These are phyloP conservation scores for Ips typographus DNA, from an alignment of 1,140 invertebrate species.

Conservation along the genomic window DNA sequence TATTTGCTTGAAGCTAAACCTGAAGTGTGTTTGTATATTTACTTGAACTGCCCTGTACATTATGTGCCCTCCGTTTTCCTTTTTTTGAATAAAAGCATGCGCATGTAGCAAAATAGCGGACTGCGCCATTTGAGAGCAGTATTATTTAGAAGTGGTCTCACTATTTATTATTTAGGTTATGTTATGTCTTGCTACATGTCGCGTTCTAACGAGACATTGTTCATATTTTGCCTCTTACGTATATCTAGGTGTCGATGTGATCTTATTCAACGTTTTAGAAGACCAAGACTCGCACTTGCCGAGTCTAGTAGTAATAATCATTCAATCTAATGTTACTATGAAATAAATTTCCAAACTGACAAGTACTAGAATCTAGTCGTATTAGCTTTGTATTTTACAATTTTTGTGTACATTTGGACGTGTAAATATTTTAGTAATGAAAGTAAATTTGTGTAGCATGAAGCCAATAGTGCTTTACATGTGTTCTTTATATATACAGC, in stretches of 20 bases:
- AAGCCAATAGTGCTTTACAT: constrained; percentile 15
- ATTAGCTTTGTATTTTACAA: constrained; percentile 34
- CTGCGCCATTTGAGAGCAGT: constrained; percentile 9
- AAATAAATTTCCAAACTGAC: constrained; percentile 34
- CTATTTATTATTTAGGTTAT: constrained; percentile 11
- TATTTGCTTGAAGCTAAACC: too few relatives aligned
- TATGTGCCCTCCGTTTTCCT: too few relatives aligned
- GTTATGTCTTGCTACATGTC: background rate
- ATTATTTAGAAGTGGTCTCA: constrained; percentile 16
- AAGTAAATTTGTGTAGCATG: constrained; percentile 21
- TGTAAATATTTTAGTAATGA: constrained; percentile 11
- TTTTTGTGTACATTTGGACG: constrained; percentile 31
- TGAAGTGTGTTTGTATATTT: too few relatives aligned
- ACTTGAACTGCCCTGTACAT: too few relatives aligned
- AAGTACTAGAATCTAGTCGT: constrained; percentile 43
- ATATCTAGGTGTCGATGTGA: constrained; percentile 5
- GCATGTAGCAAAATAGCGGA: constrained; percentile 13
- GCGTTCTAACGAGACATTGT: background rate
- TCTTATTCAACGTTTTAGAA: background rate
- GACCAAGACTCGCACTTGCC: background rate
- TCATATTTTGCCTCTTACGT: constrained; percentile 1
- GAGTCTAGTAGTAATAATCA: background rate
- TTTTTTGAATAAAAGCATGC: background rate
- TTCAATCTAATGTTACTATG: background rate
- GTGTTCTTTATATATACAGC: background rate